These are phyloP conservation scores for Heptranchias perlo DNA, from an alignment of 2,113 vertebrate species.

Conservation along the genomic window DNA sequence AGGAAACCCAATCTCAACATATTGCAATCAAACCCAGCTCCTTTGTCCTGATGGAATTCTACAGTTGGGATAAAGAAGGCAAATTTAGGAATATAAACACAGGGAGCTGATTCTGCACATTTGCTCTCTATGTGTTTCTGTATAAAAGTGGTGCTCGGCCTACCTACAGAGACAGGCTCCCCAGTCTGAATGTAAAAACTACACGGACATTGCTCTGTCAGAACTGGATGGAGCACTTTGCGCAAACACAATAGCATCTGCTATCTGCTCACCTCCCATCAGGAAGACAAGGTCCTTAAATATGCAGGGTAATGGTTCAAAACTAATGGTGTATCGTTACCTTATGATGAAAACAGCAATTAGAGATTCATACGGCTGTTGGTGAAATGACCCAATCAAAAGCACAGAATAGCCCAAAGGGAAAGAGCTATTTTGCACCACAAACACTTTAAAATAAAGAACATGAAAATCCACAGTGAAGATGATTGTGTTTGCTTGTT, in stretches of 20 bases:
- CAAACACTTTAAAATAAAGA: background rate
- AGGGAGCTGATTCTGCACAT: background rate
- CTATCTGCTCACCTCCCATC: background rate
- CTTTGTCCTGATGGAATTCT: background rate
- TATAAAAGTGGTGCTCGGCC: background rate
- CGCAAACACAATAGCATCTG: background rate
- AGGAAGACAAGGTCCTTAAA: background rate
- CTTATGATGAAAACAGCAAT: conserved; percentile 11
- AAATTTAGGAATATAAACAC: too few relatives aligned
- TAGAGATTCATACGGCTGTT: background rate
- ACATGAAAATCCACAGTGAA: background rate
- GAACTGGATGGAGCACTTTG: background rate
- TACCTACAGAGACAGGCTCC: background rate
- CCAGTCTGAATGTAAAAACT: background rate
- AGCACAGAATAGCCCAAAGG: background rate
- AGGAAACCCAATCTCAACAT: background rate
- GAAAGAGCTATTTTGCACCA: background rate
- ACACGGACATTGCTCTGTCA: background rate
- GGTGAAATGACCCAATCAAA: background rate
- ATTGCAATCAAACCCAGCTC: background rate
- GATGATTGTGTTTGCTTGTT: background rate
- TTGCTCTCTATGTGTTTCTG: background rate
- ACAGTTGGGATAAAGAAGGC: background rate
- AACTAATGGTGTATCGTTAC: background rate
- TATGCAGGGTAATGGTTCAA: background rate